Conservation (phyloP, 2,113 vertebrate genomes). For the Lanius ludovicianus region DNA sequence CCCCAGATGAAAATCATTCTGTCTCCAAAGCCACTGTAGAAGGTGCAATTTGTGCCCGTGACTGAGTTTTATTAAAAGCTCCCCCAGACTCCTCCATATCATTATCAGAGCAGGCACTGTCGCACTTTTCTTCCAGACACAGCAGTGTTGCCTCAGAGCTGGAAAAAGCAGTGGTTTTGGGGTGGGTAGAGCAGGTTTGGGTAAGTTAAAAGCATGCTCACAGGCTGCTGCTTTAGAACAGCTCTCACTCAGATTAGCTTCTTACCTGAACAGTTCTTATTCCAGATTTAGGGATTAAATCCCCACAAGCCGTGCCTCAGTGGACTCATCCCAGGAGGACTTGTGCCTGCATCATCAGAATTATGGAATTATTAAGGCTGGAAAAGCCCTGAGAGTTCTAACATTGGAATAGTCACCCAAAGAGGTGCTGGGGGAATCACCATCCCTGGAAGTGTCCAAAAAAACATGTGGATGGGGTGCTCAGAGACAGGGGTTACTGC, state of each 20-base stretch:
- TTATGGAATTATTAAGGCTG: rapidly evolving
- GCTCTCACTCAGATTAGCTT: not conserved
- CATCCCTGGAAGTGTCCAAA: not conserved
- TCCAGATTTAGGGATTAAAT: not conserved
- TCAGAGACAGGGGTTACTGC: not conserved
- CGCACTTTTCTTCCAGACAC: not conserved
- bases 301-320: not conserved
- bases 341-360: rapidly evolving
- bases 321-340: not conserved
- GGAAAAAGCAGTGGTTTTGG: not conserved
- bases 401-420: rapidly evolving
- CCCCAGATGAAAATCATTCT: not conserved
- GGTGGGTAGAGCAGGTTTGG: not conserved
- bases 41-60: not conserved
- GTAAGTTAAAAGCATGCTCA: not conserved
- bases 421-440: not conserved
- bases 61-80: not conserved
- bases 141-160: not conserved
- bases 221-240: not conserved
- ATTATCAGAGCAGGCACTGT: not conserved
- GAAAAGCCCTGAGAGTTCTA: not conserved
- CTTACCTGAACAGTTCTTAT: not conserved
- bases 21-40: not conserved
- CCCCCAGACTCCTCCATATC: not conserved
- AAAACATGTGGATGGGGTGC: rapidly evolving